A percentile compares a stretch with the other conserved stretches of the same genome.
These are phyloP conservation scores for Pyrochroa serraticornis DNA, from an alignment of 2,888 invertebrate species.

Conservation along the genomic window DNA sequence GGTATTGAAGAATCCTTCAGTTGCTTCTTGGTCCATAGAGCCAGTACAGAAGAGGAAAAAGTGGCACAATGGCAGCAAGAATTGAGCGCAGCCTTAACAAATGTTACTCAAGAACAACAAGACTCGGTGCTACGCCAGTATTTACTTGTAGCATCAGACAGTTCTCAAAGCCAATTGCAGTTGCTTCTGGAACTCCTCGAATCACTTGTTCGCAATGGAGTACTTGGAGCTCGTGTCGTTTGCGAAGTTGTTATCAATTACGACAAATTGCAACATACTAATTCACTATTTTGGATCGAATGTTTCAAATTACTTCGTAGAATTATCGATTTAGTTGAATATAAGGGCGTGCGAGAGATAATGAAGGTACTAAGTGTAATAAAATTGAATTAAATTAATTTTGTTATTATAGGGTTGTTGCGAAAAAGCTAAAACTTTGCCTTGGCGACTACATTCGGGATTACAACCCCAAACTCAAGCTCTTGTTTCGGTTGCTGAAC, in stretches of 20 bases:
- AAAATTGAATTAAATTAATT: neutral
- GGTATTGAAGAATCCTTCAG: slow-evolving; percentile 89
- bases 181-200: slow-evolving; percentile 78
- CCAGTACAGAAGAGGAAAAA: slow-evolving; percentile 73
- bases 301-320: slow-evolving; percentile 83
- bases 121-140: slow-evolving; percentile 79
- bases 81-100: slow-evolving; percentile 70
- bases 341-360: slow-evolving; percentile 92
- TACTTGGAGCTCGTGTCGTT: slow-evolving; percentile 79
- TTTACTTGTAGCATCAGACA: slow-evolving; percentile 72
- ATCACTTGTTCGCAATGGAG: slow-evolving; percentile 69
- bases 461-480: slow-evolving; percentile 82
- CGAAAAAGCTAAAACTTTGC: slow-evolving; percentile 86
- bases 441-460: slow-evolving; percentile 78
- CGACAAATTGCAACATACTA: slow-evolving; percentile 81
- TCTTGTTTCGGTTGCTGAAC: slow-evolving; percentile 80
- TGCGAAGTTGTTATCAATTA: slow-evolving; percentile 86
- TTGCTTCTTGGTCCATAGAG: slow-evolving; percentile 81
- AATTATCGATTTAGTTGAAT: slow-evolving; percentile 90
- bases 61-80: slow-evolving; percentile 71
- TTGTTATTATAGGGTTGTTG: slow-evolving; percentile 69
- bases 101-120: slow-evolving; percentile 72
- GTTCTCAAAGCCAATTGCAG: slow-evolving; percentile 76
- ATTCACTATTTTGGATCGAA: slow-evolving; percentile 89
- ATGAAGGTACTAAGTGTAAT: slow-evolving; percentile 56